Evolutionary conservation across 2,797 vertebrate species (phyloP).

Genomic region (Eleutherodactylus coqui): DNA sequence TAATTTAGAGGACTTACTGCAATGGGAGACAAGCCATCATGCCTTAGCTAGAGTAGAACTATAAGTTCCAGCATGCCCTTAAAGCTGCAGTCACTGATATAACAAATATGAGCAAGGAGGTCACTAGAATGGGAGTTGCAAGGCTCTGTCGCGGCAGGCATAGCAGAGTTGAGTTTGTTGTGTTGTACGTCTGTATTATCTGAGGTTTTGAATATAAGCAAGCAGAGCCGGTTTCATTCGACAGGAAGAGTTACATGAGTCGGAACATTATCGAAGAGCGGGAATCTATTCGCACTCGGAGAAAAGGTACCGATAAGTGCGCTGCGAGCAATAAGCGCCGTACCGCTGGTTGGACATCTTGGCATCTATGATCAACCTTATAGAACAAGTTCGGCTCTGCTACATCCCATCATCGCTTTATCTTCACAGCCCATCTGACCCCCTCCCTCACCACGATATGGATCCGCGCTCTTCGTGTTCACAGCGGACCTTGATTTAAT

Average conservation of each 20-base stretch:
- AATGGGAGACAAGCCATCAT: too few species aligned
- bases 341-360: background rate
- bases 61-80: background rate
- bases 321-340: background rate
- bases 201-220: background rate
- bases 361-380: background rate
- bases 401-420: background rate
- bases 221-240: background rate
- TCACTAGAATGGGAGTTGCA: background rate
- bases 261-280: background rate
- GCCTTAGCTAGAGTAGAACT: background rate
- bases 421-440: background rate
- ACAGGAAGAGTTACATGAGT: background rate
- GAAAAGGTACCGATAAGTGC: background rate
- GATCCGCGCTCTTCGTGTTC: slow-evolving; percentile 90
- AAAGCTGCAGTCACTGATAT: background rate
- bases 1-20: background rate
- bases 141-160: background rate
- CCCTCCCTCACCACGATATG: slow-evolving; percentile 18
- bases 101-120: background rate
- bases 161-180: background rate
- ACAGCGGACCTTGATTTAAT: slow-evolving; percentile 96
- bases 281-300: background rate
- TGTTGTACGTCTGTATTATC: background rate
- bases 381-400: background rate